Conservation (phyloP, 2,113 vertebrate genomes). For the Bettongia penicillata region DNA sequence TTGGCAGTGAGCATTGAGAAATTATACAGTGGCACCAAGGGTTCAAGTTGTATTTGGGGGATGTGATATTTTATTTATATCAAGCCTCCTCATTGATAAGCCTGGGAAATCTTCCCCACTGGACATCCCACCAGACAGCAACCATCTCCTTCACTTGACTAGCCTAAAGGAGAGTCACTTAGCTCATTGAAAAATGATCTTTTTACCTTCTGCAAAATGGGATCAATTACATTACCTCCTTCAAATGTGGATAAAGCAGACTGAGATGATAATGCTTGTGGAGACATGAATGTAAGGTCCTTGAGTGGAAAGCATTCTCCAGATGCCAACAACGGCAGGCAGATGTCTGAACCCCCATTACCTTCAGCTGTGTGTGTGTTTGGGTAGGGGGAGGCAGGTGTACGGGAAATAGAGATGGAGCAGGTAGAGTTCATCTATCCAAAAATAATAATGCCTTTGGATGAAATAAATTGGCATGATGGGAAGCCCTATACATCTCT, state of each 20-base stretch:
- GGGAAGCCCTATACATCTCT: neutral
- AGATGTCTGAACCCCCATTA: neutral
- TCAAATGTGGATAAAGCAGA: neutral
- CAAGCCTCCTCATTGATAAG: neutral
- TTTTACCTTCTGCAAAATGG: neutral
- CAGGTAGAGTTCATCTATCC: neutral
- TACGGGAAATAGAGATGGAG: neutral
- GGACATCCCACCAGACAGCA: neutral
- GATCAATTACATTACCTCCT: neutral
- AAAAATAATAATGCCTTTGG: neutral
- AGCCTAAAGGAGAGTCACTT: neutral
- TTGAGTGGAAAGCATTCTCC: neutral
- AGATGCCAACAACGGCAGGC: neutral
- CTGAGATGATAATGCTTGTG: neutral
- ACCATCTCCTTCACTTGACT: neutral
- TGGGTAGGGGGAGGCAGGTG: neutral
- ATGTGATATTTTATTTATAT: neutral
- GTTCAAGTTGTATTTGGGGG: neutral
- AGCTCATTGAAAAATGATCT: neutral
- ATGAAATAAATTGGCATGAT: neutral
- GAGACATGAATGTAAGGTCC: neutral
- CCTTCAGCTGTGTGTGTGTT: neutral
- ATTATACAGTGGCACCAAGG: neutral
- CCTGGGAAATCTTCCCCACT: neutral
- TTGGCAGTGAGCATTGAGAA: neutral